Evolutionary conservation across 2,888 invertebrate genomes (phyloP).

Genomic region (Azorinus chamasolen): DNA sequence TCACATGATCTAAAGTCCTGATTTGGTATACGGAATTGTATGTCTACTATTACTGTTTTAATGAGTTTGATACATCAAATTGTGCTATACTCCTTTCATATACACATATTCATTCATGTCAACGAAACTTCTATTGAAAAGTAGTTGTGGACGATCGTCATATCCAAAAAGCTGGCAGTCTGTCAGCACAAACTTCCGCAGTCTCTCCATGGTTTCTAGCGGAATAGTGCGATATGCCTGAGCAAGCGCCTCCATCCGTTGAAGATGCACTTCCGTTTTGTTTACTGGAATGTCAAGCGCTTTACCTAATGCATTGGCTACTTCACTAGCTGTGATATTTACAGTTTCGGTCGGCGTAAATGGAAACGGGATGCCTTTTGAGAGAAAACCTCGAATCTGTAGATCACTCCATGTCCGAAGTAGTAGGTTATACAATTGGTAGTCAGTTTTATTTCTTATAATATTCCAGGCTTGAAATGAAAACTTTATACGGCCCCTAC

Average conservation of each 20-base stretch:
- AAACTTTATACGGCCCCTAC: conserved; percentile 14
- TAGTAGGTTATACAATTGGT: conserved; percentile 60
- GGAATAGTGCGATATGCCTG: conserved; percentile 68
- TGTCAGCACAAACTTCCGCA: conserved; percentile 57
- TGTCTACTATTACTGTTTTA: too few relatives aligned
- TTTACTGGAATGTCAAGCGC: conserved; percentile 39
- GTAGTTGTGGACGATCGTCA: too few relatives aligned
- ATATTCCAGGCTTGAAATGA: conserved; percentile 50
- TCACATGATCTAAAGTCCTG: too few relatives aligned
- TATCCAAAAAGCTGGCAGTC: conserved; percentile 76
- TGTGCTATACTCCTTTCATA: too few relatives aligned
- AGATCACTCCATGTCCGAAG: too few relatives aligned
- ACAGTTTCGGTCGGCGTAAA: conserved; percentile 57
- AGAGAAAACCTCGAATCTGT: too few relatives aligned
- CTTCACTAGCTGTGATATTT: conserved; percentile 28
- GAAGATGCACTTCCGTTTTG: conserved; percentile 29
- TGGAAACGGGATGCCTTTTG: conserved; percentile 71
- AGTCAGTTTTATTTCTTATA: conserved; percentile 57
- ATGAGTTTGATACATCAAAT: too few relatives aligned
- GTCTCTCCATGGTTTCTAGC: conserved; percentile 53
- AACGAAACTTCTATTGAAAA: conserved; percentile 65
- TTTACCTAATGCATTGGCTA: conserved; percentile 45
- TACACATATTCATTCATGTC: conserved; percentile 37
- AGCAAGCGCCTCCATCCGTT: conserved; percentile 63
- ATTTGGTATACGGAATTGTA: too few relatives aligned